Evolutionary conservation across 2,113 vertebrate genomes (phyloP).

Genomic region (Carlito syrichta): DNA sequence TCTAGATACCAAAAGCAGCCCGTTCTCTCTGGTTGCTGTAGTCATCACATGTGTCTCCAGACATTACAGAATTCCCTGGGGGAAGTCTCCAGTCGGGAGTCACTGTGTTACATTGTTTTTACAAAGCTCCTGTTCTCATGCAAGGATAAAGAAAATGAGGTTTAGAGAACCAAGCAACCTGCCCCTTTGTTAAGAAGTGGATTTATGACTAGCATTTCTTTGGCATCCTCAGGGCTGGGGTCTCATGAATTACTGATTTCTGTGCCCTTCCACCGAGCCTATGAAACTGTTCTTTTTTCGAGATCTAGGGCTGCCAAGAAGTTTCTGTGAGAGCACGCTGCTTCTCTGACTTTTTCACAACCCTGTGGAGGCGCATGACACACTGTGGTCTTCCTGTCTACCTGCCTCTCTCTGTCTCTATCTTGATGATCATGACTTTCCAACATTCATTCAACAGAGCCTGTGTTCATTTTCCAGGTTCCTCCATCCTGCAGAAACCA

Average conservation of each 20-base stretch:
- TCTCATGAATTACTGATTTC: neutral
- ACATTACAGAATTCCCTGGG: neutral
- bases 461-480: neutral
- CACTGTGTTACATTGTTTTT: neutral
- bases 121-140: neutral
- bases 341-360: neutral
- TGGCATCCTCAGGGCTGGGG: neutral
- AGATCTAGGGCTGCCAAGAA: neutral
- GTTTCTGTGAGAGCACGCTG: neutral
- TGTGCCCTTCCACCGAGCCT: neutral
- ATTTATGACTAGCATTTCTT: too few relatives aligned
- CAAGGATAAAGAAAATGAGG: too few relatives aligned
- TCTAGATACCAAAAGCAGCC: neutral
- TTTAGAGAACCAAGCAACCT: neutral
- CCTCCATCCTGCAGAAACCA: neutral
- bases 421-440: neutral
- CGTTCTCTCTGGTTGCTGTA: neutral
- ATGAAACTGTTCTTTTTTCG: neutral
- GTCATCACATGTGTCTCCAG: neutral
- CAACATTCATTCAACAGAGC: neutral
- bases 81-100: neutral
- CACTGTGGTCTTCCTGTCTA: neutral
- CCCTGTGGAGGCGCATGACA: fast-evolving
- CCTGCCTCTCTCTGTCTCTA: neutral
- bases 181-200: neutral